A percentile compares a stretch with the other conserved stretches of the same genome.
phyloP scores from a whole-genome alignment of 1,140 invertebrate species.

The Atopsyche davidsoni region DNA sequence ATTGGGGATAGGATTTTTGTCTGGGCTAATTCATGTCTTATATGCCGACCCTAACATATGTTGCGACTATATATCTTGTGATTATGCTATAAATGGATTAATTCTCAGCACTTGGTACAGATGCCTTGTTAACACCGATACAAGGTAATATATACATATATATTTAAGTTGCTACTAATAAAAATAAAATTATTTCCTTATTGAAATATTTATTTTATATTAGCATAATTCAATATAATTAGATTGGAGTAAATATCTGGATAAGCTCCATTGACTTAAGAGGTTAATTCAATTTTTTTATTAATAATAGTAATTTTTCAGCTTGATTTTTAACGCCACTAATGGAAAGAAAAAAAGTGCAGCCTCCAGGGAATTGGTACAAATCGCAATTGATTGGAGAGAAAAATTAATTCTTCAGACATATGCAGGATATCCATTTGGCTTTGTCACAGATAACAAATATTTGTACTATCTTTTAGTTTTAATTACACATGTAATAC shows the following conservation, averaged over 20 bases:
- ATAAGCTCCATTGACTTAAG: too few species aligned
- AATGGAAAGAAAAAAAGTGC: not conserved
- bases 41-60: not conserved
- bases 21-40: constrained; percentile 7
- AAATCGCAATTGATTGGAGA: not conserved
- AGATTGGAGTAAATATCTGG: too few species aligned
- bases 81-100: not conserved
- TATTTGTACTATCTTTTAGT: constrained; percentile 1
- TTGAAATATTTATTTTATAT: not conserved
- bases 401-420: too few species aligned
- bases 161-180: too few species aligned
- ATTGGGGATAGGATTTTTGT: not conserved
- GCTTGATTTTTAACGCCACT: not conserved
- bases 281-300: too few species aligned
- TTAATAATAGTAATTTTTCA: too few species aligned
- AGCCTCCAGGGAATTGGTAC: not conserved
- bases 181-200: not conserved
- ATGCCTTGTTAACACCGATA: too few species aligned
- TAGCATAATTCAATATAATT: not conserved
- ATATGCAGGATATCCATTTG: too few species aligned
- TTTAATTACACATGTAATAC: constrained; percentile 10
- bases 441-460: constrained; percentile 7
- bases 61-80: constrained; percentile 1
- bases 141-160: too few species aligned
- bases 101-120: too few species aligned